These are phyloP conservation scores for Micoletzkya japonica DNA, from an alignment of 2,888 invertebrate genomes.

Conservation along the genomic window DNA sequence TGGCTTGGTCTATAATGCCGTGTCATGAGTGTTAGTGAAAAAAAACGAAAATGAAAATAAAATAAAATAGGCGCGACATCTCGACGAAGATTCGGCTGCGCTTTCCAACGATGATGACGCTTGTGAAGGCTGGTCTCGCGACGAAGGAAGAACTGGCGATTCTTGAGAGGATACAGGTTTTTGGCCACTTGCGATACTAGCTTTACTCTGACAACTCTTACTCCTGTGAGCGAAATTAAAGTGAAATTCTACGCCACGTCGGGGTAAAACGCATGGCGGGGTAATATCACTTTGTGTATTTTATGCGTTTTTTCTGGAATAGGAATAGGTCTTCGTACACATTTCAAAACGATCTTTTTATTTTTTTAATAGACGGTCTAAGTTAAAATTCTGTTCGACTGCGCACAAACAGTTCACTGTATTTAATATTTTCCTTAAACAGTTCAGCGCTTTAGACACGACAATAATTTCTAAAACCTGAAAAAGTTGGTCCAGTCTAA, in stretches of 20 bases:
- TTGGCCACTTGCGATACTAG: too few species aligned
- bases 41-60: not conserved
- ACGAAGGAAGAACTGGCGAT: conserved; percentile 45
- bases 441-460: not conserved
- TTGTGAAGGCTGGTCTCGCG: conserved; percentile 42
- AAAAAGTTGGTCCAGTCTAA: not conserved
- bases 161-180: conserved; percentile 41
- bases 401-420: too few species aligned
- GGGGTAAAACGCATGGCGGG: too few species aligned
- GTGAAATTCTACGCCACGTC: too few species aligned
- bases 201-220: too few species aligned
- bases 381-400: too few species aligned
- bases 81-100: conserved; percentile 52
- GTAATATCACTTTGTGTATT: too few species aligned
- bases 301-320: too few species aligned
- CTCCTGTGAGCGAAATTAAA: too few species aligned
- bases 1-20: too few species aligned
- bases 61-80: conserved; percentile 42
- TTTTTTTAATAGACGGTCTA: not conserved
- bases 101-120: conserved; percentile 39
- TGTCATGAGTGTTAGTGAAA: too few species aligned
- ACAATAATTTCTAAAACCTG: not conserved
- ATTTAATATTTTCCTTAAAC: too few species aligned
- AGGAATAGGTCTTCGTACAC: conserved; percentile 1
- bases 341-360: not conserved